phyloP scores from a whole-genome alignment of 2,888 invertebrate genomes.

The Troides helena region DNA sequence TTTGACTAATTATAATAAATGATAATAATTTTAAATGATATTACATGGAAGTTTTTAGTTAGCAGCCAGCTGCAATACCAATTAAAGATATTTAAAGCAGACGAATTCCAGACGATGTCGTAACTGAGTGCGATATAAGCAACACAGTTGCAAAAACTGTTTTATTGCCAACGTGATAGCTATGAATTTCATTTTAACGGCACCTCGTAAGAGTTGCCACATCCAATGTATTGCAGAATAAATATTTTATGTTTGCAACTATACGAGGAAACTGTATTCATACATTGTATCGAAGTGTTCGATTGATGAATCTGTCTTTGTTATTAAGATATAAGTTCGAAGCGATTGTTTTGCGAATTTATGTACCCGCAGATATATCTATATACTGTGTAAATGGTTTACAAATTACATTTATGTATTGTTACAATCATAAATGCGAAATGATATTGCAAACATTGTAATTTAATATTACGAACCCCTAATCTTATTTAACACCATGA shows the following conservation, averaged over 20 bases:
- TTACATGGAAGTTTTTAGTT: not conserved
- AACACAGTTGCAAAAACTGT: slow-evolving; percentile 27
- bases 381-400: not conserved
- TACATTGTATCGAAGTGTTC: slow-evolving; percentile 21
- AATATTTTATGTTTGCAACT: slow-evolving; percentile 25
- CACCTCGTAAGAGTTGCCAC: slow-evolving; percentile 17
- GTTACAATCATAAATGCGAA: slow-evolving; percentile 1
- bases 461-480: not conserved
- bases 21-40: not conserved
- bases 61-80: slow-evolving; percentile 5
- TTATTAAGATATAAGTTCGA: slow-evolving; percentile 2
- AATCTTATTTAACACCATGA: not conserved
- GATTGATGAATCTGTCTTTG: slow-evolving; percentile 12
- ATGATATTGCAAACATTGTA: not conserved
- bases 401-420: not conserved
- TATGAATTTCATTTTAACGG: slow-evolving; percentile 20
- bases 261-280: not conserved
- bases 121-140: slow-evolving; percentile 9
- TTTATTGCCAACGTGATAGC: slow-evolving; percentile 28
- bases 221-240: slow-evolving; percentile 21
- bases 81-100: slow-evolving; percentile 20
- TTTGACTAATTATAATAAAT: not conserved
- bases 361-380: slow-evolving; percentile 3
- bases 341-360: slow-evolving; percentile 3
- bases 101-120: slow-evolving; percentile 24